Evolutionary conservation across 2,797 vertebrate species (phyloP).

Genomic region (Petrocephalus sullivani): DNA sequence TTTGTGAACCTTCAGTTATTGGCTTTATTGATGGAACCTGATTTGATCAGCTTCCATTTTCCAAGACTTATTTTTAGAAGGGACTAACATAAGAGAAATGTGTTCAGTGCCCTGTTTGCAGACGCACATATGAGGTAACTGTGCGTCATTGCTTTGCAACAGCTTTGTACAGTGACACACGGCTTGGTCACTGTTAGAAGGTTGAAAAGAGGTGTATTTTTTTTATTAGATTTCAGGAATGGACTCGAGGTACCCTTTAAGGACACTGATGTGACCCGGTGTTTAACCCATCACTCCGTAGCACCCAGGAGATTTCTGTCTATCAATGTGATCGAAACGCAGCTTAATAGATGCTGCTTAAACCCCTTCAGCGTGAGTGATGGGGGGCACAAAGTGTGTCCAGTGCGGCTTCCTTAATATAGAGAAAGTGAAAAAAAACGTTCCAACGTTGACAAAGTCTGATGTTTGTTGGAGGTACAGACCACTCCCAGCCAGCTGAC

Average conservation of each 20-base stretch:
- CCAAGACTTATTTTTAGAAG: not conserved
- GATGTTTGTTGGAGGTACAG: not conserved
- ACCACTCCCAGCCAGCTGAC: not conserved
- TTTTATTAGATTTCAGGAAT: constrained; percentile 6
- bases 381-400: not conserved
- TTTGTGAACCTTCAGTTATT: not conserved
- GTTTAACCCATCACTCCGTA: not conserved
- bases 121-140: not conserved
- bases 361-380: not conserved
- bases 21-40: constrained; percentile 6
- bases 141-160: not conserved
- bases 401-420: not conserved
- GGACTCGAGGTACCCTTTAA: not conserved
- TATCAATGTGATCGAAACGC: not conserved
- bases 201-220: not conserved
- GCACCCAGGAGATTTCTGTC: not conserved
- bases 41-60: constrained; percentile 10
- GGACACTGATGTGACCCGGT: not conserved
- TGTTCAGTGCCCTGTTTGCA: not conserved
- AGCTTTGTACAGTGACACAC: not conserved
- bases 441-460: not conserved
- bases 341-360: not conserved
- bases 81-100: not conserved
- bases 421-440: not conserved
- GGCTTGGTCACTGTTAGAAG: not conserved